These are phyloP conservation scores for Nothoprocta pentlandii DNA, from an alignment of 2,113 vertebrate genomes.

Conservation along the genomic window DNA sequence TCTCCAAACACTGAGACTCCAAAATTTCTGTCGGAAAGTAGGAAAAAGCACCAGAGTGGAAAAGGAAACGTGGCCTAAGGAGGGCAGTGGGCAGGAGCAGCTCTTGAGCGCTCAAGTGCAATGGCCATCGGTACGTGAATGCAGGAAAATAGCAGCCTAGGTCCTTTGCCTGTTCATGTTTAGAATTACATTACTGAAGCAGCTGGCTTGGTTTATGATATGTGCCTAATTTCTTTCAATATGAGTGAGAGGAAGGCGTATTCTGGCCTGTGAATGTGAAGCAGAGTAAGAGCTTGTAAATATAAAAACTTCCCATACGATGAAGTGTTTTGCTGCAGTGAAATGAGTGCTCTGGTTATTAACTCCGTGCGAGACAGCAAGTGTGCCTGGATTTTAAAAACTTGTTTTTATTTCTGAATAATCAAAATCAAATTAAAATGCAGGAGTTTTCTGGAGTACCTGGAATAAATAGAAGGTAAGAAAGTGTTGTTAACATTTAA, in stretches of 20 bases:
- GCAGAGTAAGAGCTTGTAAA: not conserved
- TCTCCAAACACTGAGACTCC: not conserved
- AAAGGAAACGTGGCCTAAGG: not conserved
- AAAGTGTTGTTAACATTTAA: slow-evolving; percentile 47
- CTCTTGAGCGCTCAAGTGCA: too few relatives aligned
- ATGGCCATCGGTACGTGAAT: not conserved
- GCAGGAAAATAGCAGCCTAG: not conserved
- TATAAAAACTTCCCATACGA: not conserved
- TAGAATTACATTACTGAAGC: not conserved
- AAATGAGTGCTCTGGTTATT: not conserved
- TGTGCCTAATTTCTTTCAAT: not conserved
- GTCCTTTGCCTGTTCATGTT: not conserved
- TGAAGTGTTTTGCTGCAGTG: not conserved
- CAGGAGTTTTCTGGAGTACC: not conserved
- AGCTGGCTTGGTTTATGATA: rapidly evolving
- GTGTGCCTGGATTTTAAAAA: not conserved
- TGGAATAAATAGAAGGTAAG: slow-evolving; percentile 15
- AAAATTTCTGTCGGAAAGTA: not conserved
- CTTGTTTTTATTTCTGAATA: not conserved
- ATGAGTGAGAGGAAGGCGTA: not conserved
- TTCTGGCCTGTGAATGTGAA: not conserved
- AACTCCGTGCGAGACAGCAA: not conserved
- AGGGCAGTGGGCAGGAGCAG: not conserved
- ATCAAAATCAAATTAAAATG: not conserved
- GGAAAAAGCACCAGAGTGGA: not conserved